These are phyloP conservation scores for Marisa cornuarietis DNA, from an alignment of 1,140 invertebrate species.

Conservation along the genomic window DNA sequence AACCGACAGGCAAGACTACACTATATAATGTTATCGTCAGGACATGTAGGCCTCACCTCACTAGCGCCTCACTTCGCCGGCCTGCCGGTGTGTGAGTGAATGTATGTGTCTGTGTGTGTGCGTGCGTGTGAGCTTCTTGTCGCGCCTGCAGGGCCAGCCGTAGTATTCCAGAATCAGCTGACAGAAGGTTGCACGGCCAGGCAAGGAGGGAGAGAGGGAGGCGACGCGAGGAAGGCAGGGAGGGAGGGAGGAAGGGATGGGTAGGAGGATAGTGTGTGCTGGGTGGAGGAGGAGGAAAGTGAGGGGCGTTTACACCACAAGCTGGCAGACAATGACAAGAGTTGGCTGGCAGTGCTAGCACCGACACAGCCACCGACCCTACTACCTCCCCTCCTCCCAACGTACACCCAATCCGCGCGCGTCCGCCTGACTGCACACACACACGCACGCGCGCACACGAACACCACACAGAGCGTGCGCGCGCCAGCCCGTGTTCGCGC, in stretches of 20 bases:
- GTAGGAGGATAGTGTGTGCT: no score
- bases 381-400: not conserved
- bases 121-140: not conserved
- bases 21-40: no score
- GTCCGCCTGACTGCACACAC: not conserved
- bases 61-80: no score
- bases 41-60: no score
- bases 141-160: not conserved
- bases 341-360: not conserved
- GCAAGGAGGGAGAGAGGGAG: not conserved
- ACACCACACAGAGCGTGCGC: not conserved
- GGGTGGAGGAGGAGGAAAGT: no score
- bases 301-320: no score
- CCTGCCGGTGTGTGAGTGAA: not conserved
- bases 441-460: not conserved
- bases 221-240: not conserved
- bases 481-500: not conserved
- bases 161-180: not conserved
- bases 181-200: not conserved
- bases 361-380: not conserved
- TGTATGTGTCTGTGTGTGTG: constrained; percentile 11
- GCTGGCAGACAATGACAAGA: not conserved
- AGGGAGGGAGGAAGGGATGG: not conserved
- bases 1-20: no score
- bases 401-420: not conserved